These are phyloP conservation scores for Melipona beecheii DNA, from an alignment of 2,888 invertebrate genomes.

Conservation along the genomic window DNA sequence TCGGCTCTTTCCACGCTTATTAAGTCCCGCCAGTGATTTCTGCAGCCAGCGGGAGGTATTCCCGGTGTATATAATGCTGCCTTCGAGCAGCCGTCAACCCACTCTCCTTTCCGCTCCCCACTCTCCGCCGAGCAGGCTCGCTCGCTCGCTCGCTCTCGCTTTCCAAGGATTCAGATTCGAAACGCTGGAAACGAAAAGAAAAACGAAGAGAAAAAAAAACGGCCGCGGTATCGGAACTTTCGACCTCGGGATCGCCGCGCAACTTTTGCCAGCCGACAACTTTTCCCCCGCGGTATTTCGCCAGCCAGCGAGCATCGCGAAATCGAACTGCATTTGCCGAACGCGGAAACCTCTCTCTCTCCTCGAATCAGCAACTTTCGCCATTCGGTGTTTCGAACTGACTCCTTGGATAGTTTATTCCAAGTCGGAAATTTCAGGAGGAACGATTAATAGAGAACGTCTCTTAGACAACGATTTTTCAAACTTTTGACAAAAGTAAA, in stretches of 20 bases:
- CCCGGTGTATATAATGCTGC: constrained; percentile 68
- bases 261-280: constrained; percentile 45
- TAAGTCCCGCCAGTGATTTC: constrained; percentile 82
- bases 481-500: no score
- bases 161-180: constrained; percentile 64
- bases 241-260: constrained; percentile 34
- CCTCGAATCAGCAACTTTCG: neutral
- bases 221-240: constrained; percentile 48
- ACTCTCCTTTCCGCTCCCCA: constrained; percentile 52
- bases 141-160: constrained; percentile 63
- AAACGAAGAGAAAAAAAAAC: neutral
- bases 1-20: constrained; percentile 81
- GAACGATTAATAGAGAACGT: no score
- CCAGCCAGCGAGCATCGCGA: neutral
- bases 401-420: neutral
- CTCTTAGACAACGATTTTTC: no score
- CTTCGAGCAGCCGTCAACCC: constrained; percentile 72
- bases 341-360: neutral
- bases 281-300: constrained; percentile 22
- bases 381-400: neutral
- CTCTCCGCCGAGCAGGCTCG: constrained; percentile 49
- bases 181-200: constrained; percentile 16
- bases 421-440: no score
- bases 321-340: neutral
- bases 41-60: constrained; percentile 75